Evolutionary conservation across 2,797 vertebrate species (phyloP).

Genomic region (Brotula barbata): DNA sequence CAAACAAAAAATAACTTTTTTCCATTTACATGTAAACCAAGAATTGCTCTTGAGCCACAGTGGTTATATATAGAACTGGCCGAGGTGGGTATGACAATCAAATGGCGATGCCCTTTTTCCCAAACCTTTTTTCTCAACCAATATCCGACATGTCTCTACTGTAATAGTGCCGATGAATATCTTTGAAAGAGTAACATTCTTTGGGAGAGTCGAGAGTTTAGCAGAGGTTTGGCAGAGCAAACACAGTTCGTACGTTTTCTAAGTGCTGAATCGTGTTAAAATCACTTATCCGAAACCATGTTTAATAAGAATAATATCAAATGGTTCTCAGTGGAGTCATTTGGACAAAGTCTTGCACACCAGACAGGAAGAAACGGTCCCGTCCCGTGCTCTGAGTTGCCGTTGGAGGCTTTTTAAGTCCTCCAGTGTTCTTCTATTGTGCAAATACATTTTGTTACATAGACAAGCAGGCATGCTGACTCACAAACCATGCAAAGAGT

Average conservation of each 20-base stretch:
- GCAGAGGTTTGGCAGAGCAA: slow-evolving; percentile 75
- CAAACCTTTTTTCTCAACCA: slow-evolving; percentile 40
- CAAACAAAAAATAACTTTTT: slow-evolving; percentile 74
- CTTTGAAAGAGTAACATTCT: slow-evolving; percentile 75
- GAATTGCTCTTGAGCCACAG: slow-evolving; percentile 83
- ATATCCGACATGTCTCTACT: slow-evolving; percentile 43
- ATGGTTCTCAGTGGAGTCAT: slow-evolving; percentile 65
- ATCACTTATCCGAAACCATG: slow-evolving; percentile 75
- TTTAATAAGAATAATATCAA: slow-evolving; percentile 78
- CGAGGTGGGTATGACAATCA: slow-evolving; percentile 79
- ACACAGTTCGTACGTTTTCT: slow-evolving; percentile 79
- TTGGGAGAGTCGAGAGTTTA: slow-evolving; percentile 69
- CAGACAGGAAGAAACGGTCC: slow-evolving; percentile 57
- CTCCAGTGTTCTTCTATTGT: slow-evolving; percentile 78
- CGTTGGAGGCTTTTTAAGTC: slow-evolving; percentile 55
- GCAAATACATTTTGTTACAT: slow-evolving; percentile 79
- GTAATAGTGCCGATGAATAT: slow-evolving; percentile 39
- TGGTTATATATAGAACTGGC: slow-evolving; percentile 80
- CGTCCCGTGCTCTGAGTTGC: slow-evolving; percentile 46
- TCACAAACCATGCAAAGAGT: slow-evolving; percentile 82
- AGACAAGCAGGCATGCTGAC: slow-evolving; percentile 81
- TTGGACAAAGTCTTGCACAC: slow-evolving; percentile 68
- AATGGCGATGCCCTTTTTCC: slow-evolving; percentile 67
- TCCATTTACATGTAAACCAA: slow-evolving; percentile 81
- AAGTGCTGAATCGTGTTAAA: slow-evolving; percentile 85